phyloP scores from a whole-genome alignment of 2,888 invertebrate species.

The Diloba caeruleocephala region DNA sequence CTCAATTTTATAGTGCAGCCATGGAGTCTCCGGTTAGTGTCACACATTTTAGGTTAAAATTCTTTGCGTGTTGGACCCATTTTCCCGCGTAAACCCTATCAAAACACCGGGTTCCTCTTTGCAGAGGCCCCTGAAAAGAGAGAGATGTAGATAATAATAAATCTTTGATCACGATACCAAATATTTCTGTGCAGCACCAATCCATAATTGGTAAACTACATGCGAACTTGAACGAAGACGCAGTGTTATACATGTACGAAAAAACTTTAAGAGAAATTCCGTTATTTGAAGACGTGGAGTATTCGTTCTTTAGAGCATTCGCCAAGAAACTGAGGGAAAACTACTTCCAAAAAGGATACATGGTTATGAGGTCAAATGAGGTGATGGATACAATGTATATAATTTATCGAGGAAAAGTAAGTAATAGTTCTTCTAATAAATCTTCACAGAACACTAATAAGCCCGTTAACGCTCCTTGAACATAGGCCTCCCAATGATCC shows the following conservation, averaged over 20 bases:
- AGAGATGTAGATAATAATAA: no score
- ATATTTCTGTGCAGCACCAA: conserved; percentile 72
- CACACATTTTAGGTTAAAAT: no score
- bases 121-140: no score
- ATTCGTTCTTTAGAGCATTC: conserved; percentile 87
- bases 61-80: no score
- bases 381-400: conserved; percentile 81
- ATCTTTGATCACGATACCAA: no score
- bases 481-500: no score
- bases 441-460: no score
- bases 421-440: conserved; percentile 5
- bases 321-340: conserved; percentile 82
- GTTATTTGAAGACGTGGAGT: conserved; percentile 85
- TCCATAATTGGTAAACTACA: conserved; percentile 84
- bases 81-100: no score
- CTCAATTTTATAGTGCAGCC: no score
- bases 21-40: no score
- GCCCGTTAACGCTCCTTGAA: no score
- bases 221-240: conserved; percentile 87
- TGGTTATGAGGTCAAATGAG: conserved; percentile 81
- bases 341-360: conserved; percentile 84
- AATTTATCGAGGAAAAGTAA: conserved; percentile 84
- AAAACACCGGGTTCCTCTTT: no score
- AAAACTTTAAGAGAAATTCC: conserved; percentile 86
- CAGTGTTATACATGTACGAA: conserved; percentile 86